Conservation (phyloP, 2,888 invertebrate species). For the Scelioninae gen. 1 region DNA sequence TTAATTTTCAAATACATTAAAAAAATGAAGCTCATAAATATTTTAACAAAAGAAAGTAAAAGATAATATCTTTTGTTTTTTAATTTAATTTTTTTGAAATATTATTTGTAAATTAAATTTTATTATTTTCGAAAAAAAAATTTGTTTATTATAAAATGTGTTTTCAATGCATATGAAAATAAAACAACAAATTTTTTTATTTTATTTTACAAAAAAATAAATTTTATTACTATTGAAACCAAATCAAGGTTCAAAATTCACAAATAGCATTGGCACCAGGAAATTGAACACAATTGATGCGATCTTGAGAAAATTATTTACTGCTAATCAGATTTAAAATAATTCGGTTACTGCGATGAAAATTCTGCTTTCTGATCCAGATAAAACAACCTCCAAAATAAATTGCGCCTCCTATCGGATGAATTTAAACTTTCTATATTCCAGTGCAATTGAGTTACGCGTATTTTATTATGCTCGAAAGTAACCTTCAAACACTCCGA, state of each 20-base stretch:
- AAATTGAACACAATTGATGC: conserved; percentile 8
- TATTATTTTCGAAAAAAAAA: too few species aligned
- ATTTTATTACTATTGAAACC: background rate
- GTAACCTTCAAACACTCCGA: conserved; percentile 40
- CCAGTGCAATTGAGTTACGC: conserved; percentile 40
- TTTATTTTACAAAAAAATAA: background rate
- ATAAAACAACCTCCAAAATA: conserved; percentile 44
- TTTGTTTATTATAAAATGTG: too few species aligned
- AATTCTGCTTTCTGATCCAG: conserved; percentile 32
- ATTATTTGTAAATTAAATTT: too few species aligned
- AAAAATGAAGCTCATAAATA: too few species aligned
- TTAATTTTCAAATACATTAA: too few species aligned
- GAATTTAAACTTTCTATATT: conserved; percentile 49
- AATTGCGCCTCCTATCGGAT: conserved; percentile 36
- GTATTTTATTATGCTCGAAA: conserved; percentile 23
- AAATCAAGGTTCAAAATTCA: background rate
- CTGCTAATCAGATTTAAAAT: conserved; percentile 13
- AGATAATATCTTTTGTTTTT: too few species aligned
- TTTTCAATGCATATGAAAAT: too few species aligned
- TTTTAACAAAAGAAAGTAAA: too few species aligned
- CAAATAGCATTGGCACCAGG: background rate
- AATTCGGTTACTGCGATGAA: conserved; percentile 31
- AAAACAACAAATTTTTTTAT: too few species aligned
- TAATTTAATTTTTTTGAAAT: too few species aligned
- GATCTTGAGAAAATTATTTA: conserved; percentile 30